These are phyloP conservation scores for Dolichoris vasculosae DNA, from an alignment of 1,140 invertebrate species.

Conservation along the genomic window DNA sequence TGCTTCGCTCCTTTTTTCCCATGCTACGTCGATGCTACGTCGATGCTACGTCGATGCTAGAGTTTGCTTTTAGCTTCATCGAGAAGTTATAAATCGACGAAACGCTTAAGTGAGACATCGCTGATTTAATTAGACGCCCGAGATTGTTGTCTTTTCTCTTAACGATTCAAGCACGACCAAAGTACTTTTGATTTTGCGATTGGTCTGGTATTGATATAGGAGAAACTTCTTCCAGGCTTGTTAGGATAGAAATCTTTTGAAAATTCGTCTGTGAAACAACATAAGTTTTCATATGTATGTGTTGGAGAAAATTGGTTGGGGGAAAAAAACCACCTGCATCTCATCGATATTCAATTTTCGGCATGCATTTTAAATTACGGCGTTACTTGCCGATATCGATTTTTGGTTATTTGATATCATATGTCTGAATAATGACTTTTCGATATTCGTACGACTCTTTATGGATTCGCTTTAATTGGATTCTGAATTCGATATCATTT, in stretches of 20 bases:
- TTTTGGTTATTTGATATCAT: conserved; percentile 36
- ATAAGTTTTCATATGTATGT: background rate
- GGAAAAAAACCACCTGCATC: background rate
- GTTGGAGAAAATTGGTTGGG: background rate
- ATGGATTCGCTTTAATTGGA: conserved; percentile 28
- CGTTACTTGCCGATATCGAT: conserved; percentile 26
- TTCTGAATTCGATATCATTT: background rate
- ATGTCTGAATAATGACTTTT: conserved; percentile 27
- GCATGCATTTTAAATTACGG: background rate
- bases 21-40: background rate
- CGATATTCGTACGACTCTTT: conserved; percentile 15
- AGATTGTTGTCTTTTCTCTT: background rate
- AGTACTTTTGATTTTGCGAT: background rate
- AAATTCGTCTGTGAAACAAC: background rate
- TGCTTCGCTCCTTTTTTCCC: background rate
- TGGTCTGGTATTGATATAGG: background rate
- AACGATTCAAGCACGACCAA: background rate
- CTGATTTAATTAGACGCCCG: conserved; percentile 17
- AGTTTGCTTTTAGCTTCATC: background rate
- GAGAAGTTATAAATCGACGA: background rate
- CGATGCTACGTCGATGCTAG: background rate
- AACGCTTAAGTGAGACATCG: background rate
- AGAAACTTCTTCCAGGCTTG: background rate
- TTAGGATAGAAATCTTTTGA: background rate
- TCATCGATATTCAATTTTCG: conserved; percentile 47